Conservation (phyloP, 2,888 invertebrate genomes). For the Polyommatus iphigenia region DNA sequence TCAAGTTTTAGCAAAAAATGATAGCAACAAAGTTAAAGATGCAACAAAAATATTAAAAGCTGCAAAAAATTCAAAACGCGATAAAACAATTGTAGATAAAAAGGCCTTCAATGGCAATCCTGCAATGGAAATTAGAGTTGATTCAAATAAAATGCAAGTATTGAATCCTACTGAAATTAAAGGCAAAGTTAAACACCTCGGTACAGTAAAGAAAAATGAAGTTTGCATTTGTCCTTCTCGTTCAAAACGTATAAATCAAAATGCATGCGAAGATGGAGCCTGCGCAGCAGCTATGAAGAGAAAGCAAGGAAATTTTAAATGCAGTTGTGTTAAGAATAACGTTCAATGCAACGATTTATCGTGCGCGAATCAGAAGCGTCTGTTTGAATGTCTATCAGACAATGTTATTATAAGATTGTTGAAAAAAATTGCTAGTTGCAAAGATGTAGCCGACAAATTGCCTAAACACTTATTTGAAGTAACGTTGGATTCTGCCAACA, state of each 20-base stretch:
- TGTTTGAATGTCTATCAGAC: not conserved
- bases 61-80: not conserved
- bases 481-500: slow-evolving; percentile 48
- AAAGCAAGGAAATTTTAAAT: slow-evolving; percentile 45
- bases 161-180: slow-evolving; percentile 49
- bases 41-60: not conserved
- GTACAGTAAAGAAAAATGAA: slow-evolving; percentile 39
- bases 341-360: slow-evolving; percentile 47
- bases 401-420: slow-evolving; percentile 25
- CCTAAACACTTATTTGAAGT: slow-evolving; percentile 44
- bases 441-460: slow-evolving; percentile 25
- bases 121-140: slow-evolving; percentile 49
- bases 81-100: not conserved
- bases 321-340: slow-evolving; percentile 42
- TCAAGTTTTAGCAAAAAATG: not conserved
- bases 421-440: slow-evolving; percentile 30
- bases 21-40: not conserved
- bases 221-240: slow-evolving; percentile 48
- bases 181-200: slow-evolving; percentile 43
- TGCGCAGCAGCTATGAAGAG: slow-evolving; percentile 44
- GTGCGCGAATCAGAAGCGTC: slow-evolving; percentile 39
- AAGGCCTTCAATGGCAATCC: slow-evolving; percentile 39
- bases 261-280: slow-evolving; percentile 42
- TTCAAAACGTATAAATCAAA: slow-evolving; percentile 31
- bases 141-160: slow-evolving; percentile 45